Conservation (phyloP, 2,888 invertebrate genomes). For the Ditylenchus weischeri region DNA sequence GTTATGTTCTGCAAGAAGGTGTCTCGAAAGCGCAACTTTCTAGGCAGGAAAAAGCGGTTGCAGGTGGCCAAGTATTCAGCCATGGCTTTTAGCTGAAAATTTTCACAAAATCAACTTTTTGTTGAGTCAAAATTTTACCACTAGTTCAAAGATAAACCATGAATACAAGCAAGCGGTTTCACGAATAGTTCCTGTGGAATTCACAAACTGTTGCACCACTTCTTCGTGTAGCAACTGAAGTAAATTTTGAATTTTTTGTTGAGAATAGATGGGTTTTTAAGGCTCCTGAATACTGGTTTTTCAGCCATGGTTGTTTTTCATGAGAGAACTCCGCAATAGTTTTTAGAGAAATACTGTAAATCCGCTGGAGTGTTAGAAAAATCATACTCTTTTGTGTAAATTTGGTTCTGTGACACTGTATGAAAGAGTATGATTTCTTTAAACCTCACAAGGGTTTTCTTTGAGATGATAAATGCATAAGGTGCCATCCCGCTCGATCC, state of each 20-base stretch:
- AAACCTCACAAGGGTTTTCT: too few relatives aligned
- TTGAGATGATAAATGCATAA: too few relatives aligned
- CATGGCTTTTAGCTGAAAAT: constrained; percentile 87
- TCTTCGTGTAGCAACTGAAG: constrained; percentile 78
- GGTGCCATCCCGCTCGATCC: too few relatives aligned
- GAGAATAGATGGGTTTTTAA: too few relatives aligned
- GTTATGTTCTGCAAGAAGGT: constrained; percentile 84
- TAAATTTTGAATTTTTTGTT: constrained; percentile 15
- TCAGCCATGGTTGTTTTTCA: constrained; percentile 20
- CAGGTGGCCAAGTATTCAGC: constrained; percentile 77
- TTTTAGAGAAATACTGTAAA: too few relatives aligned
- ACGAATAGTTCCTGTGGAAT: constrained; percentile 77
- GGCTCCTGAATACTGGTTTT: too few relatives aligned
- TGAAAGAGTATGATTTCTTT: too few relatives aligned
- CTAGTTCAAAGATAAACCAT: constrained; percentile 90
- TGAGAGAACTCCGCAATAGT: background rate
- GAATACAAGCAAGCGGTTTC: constrained; percentile 83
- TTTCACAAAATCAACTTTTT: constrained; percentile 57
- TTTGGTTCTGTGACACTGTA: too few relatives aligned
- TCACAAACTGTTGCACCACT: constrained; percentile 85
- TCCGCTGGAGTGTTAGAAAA: too few relatives aligned
- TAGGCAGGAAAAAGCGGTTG: constrained; percentile 69
- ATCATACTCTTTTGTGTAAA: too few relatives aligned
- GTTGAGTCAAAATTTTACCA: constrained; percentile 60
- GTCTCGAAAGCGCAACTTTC: constrained; percentile 81